Percentiles rank a stretch among this genome's conserved stretches.
phyloP scores from a whole-genome alignment of 30 jellyfish, hydroid and myxozoan species.

The Hydractinia echinata region DNA sequence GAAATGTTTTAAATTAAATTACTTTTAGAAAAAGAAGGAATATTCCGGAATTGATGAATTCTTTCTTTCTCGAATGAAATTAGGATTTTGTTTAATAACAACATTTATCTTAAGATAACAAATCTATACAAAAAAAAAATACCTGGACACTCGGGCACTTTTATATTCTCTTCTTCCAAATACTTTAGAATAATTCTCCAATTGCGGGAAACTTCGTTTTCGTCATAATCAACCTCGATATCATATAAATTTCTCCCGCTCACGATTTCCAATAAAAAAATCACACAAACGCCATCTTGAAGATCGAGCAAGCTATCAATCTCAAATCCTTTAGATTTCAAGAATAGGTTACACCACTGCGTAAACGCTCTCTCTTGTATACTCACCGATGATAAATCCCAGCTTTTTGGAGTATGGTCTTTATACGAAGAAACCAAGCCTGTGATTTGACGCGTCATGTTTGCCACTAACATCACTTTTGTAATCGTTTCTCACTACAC shows the following conservation, averaged over 20 bases:
- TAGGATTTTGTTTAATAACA: too few species aligned
- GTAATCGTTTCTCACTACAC: neutral
- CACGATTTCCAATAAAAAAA: slow-evolving; percentile 60
- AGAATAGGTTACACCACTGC: slow-evolving; percentile 78
- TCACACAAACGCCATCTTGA: slow-evolving; percentile 63
- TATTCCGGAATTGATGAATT: too few species aligned
- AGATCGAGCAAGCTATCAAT: slow-evolving; percentile 49
- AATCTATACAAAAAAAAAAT: neutral
- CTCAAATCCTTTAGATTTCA: slow-evolving; percentile 48
- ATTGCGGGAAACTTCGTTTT: slow-evolving; percentile 21
- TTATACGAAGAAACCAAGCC: neutral
- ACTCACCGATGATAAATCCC: neutral
- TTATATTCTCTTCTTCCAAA: slow-evolving; percentile 53
- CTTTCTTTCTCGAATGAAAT: too few species aligned
- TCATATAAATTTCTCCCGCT: slow-evolving; percentile 40
- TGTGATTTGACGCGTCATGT: neutral
- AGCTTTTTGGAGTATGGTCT: neutral
- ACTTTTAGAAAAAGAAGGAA: too few species aligned
- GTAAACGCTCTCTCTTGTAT: slow-evolving; percentile 69
- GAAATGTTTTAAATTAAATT: too few species aligned
- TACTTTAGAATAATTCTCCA: slow-evolving; percentile 72
- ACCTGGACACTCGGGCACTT: slow-evolving; percentile 15
- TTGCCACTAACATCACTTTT: neutral
- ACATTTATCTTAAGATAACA: neutral
- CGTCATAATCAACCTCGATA: slow-evolving; percentile 11